These are phyloP conservation scores for Sycobia sp. DNA, from an alignment of 1,140 invertebrate species.

Conservation along the genomic window DNA sequence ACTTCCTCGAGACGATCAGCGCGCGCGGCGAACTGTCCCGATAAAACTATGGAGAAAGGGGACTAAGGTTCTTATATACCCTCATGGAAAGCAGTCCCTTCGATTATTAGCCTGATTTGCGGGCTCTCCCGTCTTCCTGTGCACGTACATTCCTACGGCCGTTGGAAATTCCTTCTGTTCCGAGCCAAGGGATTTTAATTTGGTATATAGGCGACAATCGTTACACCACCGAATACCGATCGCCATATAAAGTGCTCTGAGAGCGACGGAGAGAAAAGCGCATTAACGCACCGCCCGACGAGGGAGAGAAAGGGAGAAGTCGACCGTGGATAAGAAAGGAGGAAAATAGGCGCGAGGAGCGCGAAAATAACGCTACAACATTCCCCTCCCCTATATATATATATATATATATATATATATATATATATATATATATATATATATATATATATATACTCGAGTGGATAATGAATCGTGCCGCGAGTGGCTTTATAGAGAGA, in stretches of 20 bases:
- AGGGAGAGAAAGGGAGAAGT: neutral
- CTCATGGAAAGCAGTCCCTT: neutral
- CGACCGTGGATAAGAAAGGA: neutral
- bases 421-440: too few species aligned
- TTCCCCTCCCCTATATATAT: too few species aligned
- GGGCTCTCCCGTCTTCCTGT: neutral
- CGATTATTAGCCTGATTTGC: conserved; percentile 5
- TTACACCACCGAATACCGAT: conserved; percentile 25
- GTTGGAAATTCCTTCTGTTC: too few species aligned
- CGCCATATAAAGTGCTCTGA: conserved; percentile 24
- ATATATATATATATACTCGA: too few species aligned
- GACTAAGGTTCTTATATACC: too few species aligned
- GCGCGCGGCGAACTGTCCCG: too few species aligned
- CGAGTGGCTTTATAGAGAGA: neutral
- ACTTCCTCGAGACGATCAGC: too few species aligned
- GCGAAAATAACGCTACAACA: too few species aligned
- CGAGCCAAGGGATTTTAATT: neutral
- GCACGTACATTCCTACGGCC: too few species aligned
- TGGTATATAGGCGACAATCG: neutral
- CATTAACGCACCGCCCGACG: conserved; percentile 19
- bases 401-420: too few species aligned
- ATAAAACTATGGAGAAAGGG: too few species aligned
- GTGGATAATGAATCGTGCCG: conserved; percentile 13
- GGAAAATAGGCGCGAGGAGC: neutral
- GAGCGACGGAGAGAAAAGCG: conserved; percentile 10